A percentile compares a stretch with the other conserved stretches of the same genome.
These are phyloP conservation scores for Chelidonichthys spinosus DNA, from an alignment of 2,797 vertebrate species.

Conservation along the genomic window DNA sequence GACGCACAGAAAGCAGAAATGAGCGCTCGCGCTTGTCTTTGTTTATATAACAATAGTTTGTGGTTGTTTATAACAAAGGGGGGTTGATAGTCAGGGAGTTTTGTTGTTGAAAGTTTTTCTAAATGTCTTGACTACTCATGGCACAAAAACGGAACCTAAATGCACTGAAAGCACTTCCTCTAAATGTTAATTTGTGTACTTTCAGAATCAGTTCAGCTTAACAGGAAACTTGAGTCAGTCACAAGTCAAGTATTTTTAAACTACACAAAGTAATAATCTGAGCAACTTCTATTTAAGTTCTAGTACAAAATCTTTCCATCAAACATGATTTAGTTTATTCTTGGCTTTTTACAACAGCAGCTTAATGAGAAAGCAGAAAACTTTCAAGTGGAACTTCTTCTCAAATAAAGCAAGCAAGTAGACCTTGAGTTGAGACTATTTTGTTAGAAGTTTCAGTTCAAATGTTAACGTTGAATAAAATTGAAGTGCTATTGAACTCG, in stretches of 20 bases:
- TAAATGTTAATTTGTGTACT: constrained; percentile 17
- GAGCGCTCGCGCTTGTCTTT: background rate
- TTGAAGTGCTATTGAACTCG: background rate
- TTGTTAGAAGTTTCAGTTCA: background rate
- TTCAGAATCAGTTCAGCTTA: constrained; percentile 25
- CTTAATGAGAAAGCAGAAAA: background rate
- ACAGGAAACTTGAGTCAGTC: constrained; percentile 14
- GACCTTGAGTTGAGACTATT: background rate
- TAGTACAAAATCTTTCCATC: background rate
- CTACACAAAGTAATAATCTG: background rate
- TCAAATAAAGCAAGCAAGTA: background rate
- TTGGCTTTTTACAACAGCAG: background rate
- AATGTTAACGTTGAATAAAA: background rate
- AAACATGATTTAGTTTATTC: background rate
- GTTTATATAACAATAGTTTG: background rate
- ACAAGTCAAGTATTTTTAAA: background rate
- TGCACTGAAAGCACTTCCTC: constrained; percentile 47
- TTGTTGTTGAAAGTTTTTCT: background rate
- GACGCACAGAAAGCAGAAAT: constrained; percentile 17
- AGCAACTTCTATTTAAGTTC: background rate
- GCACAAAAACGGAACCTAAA: constrained; percentile 49
- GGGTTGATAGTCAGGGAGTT: background rate
- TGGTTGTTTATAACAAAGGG: constrained; percentile 24
- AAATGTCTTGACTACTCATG: constrained; percentile 5
- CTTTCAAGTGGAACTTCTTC: background rate